Percentiles rank a stretch among this genome's conserved stretches.
Conservation (phyloP, 2,113 vertebrate genomes). For the Gnathonemus echidnorhynchus region DNA sequence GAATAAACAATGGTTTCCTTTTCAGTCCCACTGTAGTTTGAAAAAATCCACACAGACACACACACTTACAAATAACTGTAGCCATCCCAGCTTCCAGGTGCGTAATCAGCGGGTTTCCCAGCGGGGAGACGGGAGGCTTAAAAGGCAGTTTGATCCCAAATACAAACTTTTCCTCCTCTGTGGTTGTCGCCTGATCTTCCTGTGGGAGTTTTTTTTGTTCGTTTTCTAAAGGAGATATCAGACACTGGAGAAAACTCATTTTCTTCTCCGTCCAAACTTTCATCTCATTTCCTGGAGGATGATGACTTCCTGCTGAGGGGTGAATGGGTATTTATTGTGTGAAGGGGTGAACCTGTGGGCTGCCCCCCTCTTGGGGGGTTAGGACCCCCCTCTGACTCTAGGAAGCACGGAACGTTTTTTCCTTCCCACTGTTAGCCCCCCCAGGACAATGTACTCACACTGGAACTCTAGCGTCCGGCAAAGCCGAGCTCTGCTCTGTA, state of each 20-base stretch:
- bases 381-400: conserved; percentile 38
- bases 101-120: not conserved
- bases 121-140: not conserved
- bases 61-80: conserved; percentile 21
- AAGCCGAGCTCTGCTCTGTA: conserved; percentile 43
- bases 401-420: conserved; percentile 39
- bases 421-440: not conserved
- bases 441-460: conserved; percentile 36
- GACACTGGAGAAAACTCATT: conserved; percentile 38
- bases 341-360: conserved; percentile 33
- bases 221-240: conserved; percentile 33
- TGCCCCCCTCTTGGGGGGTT: conserved; percentile 26
- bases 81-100: not conserved
- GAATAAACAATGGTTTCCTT: conserved; percentile 1
- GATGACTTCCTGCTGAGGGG: conserved; percentile 48
- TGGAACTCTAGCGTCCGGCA: conserved; percentile 41
- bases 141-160: not conserved
- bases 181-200: conserved; percentile 26
- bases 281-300: conserved; percentile 48
- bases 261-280: conserved; percentile 45
- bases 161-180: not conserved
- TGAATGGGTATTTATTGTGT: conserved; percentile 39
- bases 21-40: not conserved
- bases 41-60: conserved; percentile 14
- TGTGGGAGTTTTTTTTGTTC: conserved; percentile 13